Evolutionary conservation across 1,140 invertebrate genomes (phyloP).

Genomic region (Drosophila melanogaster): Release_6_plus_ISO1_MT NT_033779.5:15148001-15148500

Average conservation of each 20-base stretch:
- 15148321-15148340: slow-evolving; percentile 7
- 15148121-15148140: background rate
- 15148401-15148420: no score
- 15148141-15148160: slow-evolving; percentile 9
- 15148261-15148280: slow-evolving; percentile 42
- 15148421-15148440: no score
- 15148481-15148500: no score
- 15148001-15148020: slow-evolving; percentile 23
- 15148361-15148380: background rate
- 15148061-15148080: slow-evolving; percentile 51
- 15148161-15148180: slow-evolving; percentile 27
- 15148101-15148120: slow-evolving; percentile 25
- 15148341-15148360: background rate
- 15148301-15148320: slow-evolving; percentile 20
- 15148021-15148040: slow-evolving; percentile 14
- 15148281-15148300: slow-evolving; percentile 4
- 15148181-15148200: slow-evolving; percentile 39
- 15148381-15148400: no score
- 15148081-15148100: slow-evolving; percentile 47
- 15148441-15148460: no score
- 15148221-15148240: slow-evolving; percentile 8
- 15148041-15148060: slow-evolving; percentile 1
- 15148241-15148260: slow-evolving; percentile 4
- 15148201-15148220: background rate
- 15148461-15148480: no score